These are phyloP conservation scores for Yponomeuta malinellus DNA, from an alignment of 2,888 invertebrate species.

Conservation along the genomic window DNA sequence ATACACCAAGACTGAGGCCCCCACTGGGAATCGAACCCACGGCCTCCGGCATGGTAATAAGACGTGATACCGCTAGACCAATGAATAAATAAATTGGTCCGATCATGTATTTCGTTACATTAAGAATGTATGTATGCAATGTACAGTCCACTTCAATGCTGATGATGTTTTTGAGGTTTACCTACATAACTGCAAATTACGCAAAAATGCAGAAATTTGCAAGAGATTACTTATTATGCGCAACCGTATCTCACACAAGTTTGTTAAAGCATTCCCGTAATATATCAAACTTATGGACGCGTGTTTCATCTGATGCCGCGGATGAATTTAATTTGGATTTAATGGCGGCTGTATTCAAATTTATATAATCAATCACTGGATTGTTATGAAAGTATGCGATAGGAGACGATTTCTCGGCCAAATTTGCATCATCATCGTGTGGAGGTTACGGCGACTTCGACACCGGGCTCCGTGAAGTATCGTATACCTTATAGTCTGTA, in stretches of 20 bases:
- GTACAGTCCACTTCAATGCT: neutral
- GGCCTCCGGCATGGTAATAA: no score
- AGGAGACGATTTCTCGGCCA: conserved; percentile 63
- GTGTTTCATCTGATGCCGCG: conserved; percentile 65
- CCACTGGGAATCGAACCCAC: no score
- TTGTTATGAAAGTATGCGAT: conserved; percentile 73
- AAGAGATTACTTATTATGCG: conserved; percentile 6
- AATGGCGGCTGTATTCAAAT: conserved; percentile 69
- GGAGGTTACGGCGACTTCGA: conserved; percentile 36
- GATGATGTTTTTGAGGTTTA: neutral
- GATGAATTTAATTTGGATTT: conserved; percentile 70
- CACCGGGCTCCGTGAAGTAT: neutral
- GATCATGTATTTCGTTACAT: no score
- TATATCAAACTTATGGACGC: conserved; percentile 60
- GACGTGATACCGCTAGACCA: no score
- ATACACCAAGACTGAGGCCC: no score
- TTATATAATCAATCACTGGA: conserved; percentile 71
- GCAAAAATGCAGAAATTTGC: conserved; percentile 9
- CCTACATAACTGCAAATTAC: no score
- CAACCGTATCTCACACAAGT: conserved; percentile 17
- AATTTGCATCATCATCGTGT: conserved; percentile 65
- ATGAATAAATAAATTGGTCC: no score
- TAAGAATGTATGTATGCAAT: no score
- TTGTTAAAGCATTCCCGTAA: conserved; percentile 65
- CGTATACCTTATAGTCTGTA: no score